These are phyloP conservation scores for Papilio xuthus DNA, from an alignment of 1,140 invertebrate genomes.

Conservation along the genomic window DNA sequence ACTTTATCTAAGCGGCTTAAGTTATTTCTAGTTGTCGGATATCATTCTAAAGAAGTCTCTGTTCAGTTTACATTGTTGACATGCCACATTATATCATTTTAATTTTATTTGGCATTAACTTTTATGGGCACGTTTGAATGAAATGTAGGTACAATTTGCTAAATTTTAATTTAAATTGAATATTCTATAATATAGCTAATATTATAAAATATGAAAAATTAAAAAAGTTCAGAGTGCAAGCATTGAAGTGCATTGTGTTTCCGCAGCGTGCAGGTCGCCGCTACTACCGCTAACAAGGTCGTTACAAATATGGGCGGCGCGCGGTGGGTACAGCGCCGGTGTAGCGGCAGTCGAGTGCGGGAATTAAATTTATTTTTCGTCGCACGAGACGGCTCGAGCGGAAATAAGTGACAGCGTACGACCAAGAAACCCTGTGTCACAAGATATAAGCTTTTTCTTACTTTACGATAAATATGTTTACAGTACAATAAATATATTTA, in stretches of 20 bases:
- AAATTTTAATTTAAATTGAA: too few species aligned
- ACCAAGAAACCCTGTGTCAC: neutral
- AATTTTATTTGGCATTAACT: too few species aligned
- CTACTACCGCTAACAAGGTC: conserved; percentile 24
- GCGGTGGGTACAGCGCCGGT: neutral
- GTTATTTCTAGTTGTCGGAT: neutral
- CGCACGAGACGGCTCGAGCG: conserved; percentile 12
- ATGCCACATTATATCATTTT: too few species aligned
- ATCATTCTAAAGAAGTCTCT: neutral
- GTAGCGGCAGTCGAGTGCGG: conserved; percentile 2
- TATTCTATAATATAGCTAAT: too few species aligned
- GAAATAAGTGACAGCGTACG: conserved; percentile 27
- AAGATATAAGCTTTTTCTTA: neutral
- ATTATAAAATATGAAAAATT: neutral
- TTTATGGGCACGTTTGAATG: too few species aligned
- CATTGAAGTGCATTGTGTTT: conserved; percentile 1
- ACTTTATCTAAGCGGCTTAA: conserved; percentile 13
- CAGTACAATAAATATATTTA: neutral
- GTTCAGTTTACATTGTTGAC: too few species aligned
- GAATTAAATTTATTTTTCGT: conserved; percentile 24
- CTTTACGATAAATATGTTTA: neutral
- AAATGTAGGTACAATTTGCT: too few species aligned
- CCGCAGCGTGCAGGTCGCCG: neutral
- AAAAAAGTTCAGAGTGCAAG: neutral
- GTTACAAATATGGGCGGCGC: too few species aligned